Evolutionary conservation across 2,113 vertebrate species (phyloP).

Genomic region (Otocyon megalotis): DNA sequence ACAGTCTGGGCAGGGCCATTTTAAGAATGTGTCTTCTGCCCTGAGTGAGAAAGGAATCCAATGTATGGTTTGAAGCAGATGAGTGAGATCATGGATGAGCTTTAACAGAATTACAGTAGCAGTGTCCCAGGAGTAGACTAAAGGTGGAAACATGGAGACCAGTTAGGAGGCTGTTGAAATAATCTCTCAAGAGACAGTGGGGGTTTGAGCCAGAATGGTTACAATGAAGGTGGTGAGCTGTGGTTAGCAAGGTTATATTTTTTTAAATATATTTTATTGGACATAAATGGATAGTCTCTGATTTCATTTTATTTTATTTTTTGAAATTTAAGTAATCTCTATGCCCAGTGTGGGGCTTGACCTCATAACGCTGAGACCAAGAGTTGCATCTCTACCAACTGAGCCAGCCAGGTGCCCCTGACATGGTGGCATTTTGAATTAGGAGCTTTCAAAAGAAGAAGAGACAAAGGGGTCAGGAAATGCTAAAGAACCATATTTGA

Average conservation of each 20-base stretch:
- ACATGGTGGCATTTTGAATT: background rate
- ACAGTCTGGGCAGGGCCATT: background rate
- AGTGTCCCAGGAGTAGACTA: background rate
- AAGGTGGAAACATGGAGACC: background rate
- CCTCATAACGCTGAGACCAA: background rate
- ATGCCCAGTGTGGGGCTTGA: background rate
- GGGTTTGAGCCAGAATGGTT: background rate
- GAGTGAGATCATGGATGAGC: background rate
- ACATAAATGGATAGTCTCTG: background rate
- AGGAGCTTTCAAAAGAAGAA: background rate
- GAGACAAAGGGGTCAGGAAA: background rate
- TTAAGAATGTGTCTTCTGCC: background rate
- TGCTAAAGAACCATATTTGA: background rate
- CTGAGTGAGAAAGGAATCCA: background rate
- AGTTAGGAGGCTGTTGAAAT: background rate
- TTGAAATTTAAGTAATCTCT: background rate
- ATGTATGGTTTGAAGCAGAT: background rate
- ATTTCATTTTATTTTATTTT: background rate
- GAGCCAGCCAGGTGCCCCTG: background rate
- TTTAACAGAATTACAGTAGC: background rate
- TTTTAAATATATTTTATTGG: background rate
- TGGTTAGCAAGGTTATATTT: background rate
- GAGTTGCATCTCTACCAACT: background rate
- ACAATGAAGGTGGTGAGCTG: background rate
- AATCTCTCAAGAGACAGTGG: background rate